Conservation (phyloP, 1,140 invertebrate species). For the Microplitis mediator region DNA sequence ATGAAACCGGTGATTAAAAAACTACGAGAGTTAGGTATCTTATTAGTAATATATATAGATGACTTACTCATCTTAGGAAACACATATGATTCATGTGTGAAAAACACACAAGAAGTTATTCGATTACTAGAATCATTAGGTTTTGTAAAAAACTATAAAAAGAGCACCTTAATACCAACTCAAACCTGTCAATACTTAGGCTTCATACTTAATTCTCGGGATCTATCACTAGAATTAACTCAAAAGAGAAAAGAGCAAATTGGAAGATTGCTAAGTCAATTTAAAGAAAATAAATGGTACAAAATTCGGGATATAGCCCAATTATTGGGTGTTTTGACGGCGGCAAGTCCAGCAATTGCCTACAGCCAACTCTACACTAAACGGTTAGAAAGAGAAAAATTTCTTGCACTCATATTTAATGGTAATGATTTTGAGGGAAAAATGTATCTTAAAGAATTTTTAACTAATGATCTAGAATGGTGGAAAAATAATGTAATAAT, state of each 20-base stretch:
- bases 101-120: neutral
- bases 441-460: no score
- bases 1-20: neutral
- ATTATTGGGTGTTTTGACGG: slow-evolving; percentile 26
- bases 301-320: slow-evolving; percentile 32
- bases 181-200: slow-evolving; percentile 29
- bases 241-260: slow-evolving; percentile 2
- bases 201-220: slow-evolving; percentile 20
- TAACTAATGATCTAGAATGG: no score
- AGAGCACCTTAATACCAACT: slow-evolving; percentile 19
- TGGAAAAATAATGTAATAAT: neutral
- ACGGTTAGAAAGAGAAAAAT: slow-evolving; percentile 10
- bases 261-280: slow-evolving; percentile 8
- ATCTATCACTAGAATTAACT: slow-evolving; percentile 4
- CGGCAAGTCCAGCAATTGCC: slow-evolving; percentile 27
- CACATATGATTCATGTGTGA: neutral
- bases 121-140: neutral
- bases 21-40: neutral
- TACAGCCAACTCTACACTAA: slow-evolving; percentile 29
- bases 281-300: slow-evolving; percentile 1
- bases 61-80: neutral
- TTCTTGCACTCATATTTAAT: no score
- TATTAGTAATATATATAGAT: neutral
- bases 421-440: no score
- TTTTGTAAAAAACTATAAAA: slow-evolving; percentile 31